Evolutionary conservation across 2,888 invertebrate species (phyloP), one percentile per base, ranked within the genome.

Genomic region (Hololepta plana): DNA sequence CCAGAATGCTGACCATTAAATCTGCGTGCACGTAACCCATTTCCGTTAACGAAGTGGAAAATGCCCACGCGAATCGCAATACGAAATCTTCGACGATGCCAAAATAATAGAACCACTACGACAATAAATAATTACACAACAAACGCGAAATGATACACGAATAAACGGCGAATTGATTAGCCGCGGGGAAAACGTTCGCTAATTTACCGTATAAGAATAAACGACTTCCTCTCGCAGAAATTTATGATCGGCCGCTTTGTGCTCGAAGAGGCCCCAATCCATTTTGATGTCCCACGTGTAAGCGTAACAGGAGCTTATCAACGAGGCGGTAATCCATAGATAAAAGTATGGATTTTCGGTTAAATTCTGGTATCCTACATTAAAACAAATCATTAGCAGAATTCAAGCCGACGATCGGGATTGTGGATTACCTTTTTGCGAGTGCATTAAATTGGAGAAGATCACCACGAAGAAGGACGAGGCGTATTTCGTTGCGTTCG

Each of bases 251-350:
- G 84, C 85, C 2, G 90, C 80, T 38, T 81, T 81, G 29, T 73
- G 71, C 47, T 93, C 93, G 45, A 96, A 74, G 29, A 96, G 62
- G 1, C 95, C 95, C 98, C 98, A 98, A 62, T 98, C 98, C 84
- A 98, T 88, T 58, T 85, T 88, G 16, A 96, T 79, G 54, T 98
- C 96, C 96, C 98, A 98, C 2, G 84, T 79, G 53, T 91, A 90
- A 0, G 95, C 87, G 55, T 98, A 98, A 32, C 82, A 69, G 0
- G 96, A 93, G 27, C 87, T 90, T 3, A 90, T 55, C 15, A 93
- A 52, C 39, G 80, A 76, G 21, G 82, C 72, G 3, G 68, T 63
- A 32, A 98, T 71, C 93, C 93, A 95, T 23, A 85, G 56, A 65
- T 85, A 85, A 21, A 88, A 68, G 57, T 74, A 88, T 17, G 85